Conservation (phyloP, 2,797 vertebrate genomes). For the Pseudomugil tenellus region DNA sequence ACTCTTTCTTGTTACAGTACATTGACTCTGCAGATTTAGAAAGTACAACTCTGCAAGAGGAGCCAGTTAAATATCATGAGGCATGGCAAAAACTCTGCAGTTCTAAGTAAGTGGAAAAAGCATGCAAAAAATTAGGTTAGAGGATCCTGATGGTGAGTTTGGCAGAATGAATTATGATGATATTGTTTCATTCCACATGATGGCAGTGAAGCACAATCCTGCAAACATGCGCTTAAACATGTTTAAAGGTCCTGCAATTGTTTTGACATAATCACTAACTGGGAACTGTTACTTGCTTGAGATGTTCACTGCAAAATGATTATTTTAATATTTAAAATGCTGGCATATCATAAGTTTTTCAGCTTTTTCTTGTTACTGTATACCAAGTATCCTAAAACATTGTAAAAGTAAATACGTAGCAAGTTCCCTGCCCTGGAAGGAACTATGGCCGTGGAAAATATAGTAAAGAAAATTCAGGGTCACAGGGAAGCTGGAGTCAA, state of each 20-base stretch:
- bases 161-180: not conserved
- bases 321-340: too few species aligned
- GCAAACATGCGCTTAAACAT: not conserved
- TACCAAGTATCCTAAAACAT: too few species aligned
- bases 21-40: conserved; percentile 95
- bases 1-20: conserved; percentile 80
- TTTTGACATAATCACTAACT: not conserved
- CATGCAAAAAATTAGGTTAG: not conserved
- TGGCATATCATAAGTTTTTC: too few species aligned
- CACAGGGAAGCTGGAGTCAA: too few species aligned
- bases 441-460: too few species aligned
- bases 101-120: conserved; percentile 86
- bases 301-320: not conserved
- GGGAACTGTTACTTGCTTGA: not conserved
- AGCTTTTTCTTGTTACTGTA: too few species aligned
- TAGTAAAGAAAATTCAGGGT: too few species aligned
- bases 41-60: conserved; percentile 83
- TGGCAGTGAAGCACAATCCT: conserved; percentile 45
- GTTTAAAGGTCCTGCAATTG: not conserved
- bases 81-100: conserved; percentile 97
- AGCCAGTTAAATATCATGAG: conserved; percentile 94
- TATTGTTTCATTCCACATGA: conserved; percentile 30
- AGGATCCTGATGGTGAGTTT: not conserved
- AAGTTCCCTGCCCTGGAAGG: too few species aligned
- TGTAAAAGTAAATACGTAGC: too few species aligned